Conservation (phyloP, 2,113 vertebrate species). For the Mesitornis unicolor region DNA sequence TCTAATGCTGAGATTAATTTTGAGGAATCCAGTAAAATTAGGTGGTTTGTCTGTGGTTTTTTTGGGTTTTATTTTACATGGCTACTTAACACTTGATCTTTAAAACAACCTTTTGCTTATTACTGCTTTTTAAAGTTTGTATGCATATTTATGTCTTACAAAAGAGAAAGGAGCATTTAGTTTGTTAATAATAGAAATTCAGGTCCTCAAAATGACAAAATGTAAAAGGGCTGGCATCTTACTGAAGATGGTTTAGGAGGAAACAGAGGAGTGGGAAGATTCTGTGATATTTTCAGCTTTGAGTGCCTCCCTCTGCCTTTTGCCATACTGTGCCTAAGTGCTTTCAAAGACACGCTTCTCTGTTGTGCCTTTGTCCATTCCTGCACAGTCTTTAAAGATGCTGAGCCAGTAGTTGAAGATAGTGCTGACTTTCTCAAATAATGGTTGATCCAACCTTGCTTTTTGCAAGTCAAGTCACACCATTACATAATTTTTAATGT, state of each 20-base stretch:
- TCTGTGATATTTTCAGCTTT: not conserved
- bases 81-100: not conserved
- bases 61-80: accelerated
- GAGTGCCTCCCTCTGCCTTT: not conserved
- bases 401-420: not conserved
- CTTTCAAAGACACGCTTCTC: not conserved
- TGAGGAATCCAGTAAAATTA: not conserved
- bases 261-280: not conserved
- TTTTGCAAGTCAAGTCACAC: not conserved
- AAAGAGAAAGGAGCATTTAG: not conserved
- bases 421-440: not conserved
- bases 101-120: not conserved
- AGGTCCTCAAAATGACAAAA: not conserved
- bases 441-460: not conserved
- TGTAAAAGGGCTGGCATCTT: not conserved
- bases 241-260: not conserved
- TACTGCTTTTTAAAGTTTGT: not conserved
- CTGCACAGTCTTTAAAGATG: accelerated
- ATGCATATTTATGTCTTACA: not conserved
- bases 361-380: not conserved
- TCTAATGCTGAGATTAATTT: not conserved
- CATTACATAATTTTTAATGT: not conserved
- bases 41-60: not conserved
- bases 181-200: not conserved
- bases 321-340: not conserved